A percentile compares a stretch with the other conserved stretches of the same genome.
Evolutionary conservation across 2,113 vertebrate species (phyloP).

Genomic region (Silurus asotus): DNA sequence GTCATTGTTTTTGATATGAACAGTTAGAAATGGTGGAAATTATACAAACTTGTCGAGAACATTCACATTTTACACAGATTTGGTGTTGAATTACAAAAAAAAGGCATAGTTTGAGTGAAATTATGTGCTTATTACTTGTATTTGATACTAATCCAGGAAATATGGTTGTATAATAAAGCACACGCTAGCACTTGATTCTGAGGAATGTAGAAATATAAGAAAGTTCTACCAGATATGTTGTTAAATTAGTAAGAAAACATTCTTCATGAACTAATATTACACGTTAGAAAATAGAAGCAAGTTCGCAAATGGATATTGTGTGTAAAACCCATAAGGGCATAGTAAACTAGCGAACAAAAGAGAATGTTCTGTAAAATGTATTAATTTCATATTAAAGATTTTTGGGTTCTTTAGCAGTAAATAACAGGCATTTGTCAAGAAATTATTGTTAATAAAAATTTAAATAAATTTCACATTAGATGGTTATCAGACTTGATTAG

Average conservation of each 20-base stretch:
- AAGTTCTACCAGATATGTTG: not conserved
- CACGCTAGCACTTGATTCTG: not conserved
- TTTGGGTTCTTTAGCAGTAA: not conserved
- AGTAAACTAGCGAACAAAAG: not conserved
- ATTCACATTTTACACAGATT: not conserved
- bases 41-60: not conserved
- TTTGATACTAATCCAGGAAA: too few relatives aligned
- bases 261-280: not conserved
- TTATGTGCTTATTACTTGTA: not conserved
- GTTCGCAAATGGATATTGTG: not conserved
- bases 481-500: not conserved
- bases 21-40: not conserved
- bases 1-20: not conserved
- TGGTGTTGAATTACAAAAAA: not conserved
- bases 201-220: not conserved
- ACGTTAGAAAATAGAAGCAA: not conserved
- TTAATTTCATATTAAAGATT: not conserved
- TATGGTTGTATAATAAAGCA: not conserved
- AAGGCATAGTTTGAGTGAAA: not conserved
- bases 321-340: not conserved
- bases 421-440: not conserved
- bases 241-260: not conserved
- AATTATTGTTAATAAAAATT: not conserved
- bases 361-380: too few relatives aligned
- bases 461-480: not conserved